Evolutionary conservation across 2,888 invertebrate genomes (phyloP).

Genomic region (Napeogenes sylphis): DNA sequence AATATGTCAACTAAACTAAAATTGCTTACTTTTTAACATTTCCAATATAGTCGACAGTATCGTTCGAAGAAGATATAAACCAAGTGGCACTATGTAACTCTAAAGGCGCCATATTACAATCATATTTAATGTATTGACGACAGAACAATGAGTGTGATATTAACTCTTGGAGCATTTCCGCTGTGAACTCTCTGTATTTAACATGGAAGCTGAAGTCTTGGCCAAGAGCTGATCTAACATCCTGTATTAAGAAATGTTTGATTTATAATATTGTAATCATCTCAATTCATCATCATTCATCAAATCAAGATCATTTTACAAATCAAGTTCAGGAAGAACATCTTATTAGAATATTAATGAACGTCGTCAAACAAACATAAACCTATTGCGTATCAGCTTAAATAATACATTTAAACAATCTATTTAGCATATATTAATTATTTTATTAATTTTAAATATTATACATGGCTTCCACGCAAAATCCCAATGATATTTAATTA

Average conservation of each 20-base stretch:
- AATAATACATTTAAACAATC: too few species aligned
- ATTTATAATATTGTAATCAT: too few species aligned
- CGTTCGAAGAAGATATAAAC: slow-evolving; percentile 90
- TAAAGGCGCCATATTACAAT: slow-evolving; percentile 91
- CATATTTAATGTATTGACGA: slow-evolving; percentile 92
- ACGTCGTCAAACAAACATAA: too few species aligned
- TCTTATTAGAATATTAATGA: too few species aligned
- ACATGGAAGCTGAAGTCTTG: slow-evolving; percentile 91
- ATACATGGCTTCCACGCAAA: not conserved
- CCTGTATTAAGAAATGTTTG: slow-evolving; percentile 57
- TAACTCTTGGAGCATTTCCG: slow-evolving; percentile 93
- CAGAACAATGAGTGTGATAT: slow-evolving; percentile 93
- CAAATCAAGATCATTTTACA: not conserved
- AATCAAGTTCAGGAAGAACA: not conserved
- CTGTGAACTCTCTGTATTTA: slow-evolving; percentile 91
- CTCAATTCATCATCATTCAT: too few species aligned
- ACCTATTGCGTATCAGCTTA: too few species aligned
- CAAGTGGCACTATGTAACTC: slow-evolving; percentile 92
- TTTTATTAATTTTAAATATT: too few species aligned
- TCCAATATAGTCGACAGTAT: slow-evolving; percentile 89
- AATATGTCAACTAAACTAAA: not conserved
- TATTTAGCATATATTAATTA: too few species aligned
- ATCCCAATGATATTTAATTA: not conserved
- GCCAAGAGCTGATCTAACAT: slow-evolving; percentile 87
- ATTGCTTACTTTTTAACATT: slow-evolving; percentile 83